A percentile compares a stretch with the other conserved stretches of the same genome.
These are phyloP conservation scores for Sphinx pinastri DNA, from an alignment of 2,888 invertebrate species.

Conservation along the genomic window DNA sequence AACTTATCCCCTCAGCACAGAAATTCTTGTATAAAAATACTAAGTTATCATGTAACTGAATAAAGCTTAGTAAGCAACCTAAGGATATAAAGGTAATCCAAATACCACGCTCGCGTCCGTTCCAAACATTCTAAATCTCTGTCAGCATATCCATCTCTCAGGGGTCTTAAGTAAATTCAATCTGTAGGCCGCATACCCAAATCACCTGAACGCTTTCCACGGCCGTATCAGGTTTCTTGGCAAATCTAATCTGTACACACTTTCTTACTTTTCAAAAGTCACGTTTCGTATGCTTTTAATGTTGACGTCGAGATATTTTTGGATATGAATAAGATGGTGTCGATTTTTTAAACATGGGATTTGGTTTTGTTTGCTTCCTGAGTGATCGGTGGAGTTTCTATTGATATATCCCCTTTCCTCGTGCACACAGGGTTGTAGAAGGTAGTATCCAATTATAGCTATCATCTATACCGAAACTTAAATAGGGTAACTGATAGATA, in stretches of 20 bases:
- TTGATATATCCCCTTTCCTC: too few relatives aligned
- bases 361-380: background rate
- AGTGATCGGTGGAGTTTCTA: too few relatives aligned
- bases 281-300: conserved; percentile 33
- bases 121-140: conserved; percentile 31
- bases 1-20: too few relatives aligned
- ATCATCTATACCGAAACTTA: too few relatives aligned
- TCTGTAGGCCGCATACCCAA: conserved; percentile 77
- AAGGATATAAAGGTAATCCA: background rate
- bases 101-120: background rate
- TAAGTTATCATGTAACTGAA: too few relatives aligned
- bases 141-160: conserved; percentile 60
- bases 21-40: too few relatives aligned
- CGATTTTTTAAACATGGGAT: background rate
- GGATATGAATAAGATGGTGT: background rate
- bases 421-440: too few relatives aligned
- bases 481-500: too few relatives aligned
- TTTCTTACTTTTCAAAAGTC: conserved; percentile 67
- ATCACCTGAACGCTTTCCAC: conserved; percentile 77
- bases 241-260: conserved; percentile 78
- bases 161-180: conserved; percentile 75
- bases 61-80: too few relatives aligned
- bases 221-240: conserved; percentile 65
- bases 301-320: conserved; percentile 23
- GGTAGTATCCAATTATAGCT: too few relatives aligned